Base-by-base conservation (phyloP, 2,888 invertebrate genomes). In the Dendrolimus houi region DNA sequence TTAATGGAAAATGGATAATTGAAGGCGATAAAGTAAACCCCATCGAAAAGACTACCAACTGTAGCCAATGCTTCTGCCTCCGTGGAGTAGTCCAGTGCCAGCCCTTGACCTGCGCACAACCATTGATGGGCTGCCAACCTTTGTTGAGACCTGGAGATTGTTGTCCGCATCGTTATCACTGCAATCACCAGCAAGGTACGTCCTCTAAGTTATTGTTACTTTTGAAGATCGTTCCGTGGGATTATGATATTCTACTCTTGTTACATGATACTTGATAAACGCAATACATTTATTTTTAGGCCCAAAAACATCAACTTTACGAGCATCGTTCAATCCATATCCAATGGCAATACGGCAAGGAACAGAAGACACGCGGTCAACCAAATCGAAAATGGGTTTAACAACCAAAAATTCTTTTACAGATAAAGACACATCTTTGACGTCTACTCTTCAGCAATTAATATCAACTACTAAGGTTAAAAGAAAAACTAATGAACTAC, bases 101-200 rank as follows among this genome's bases (percentile, higher is more conserved):
- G 64, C 94, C 94, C 7, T 90, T 96, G 59, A 92, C 94, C 17
- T 97, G 96, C 72, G 94, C 96, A 1, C 94, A 95, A 1, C 92
- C 95, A 0, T 88, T 96, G 59, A 92, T 93, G 63, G 95, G 95
- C 56, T 97, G 97, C 79, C 89, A 87, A 55, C 96, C 97, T 0
- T 92, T 96, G 56, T 92, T 95, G 57, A 93, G 93, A 56, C 91
- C 92, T 52, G 96, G 96, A 1, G 94, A 96, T 74, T 97, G 97
- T 81, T 97, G 97, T 74, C 96, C 97, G 10, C 94, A 95, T 56
- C 95, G 95, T 74, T 97, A 96, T 79, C 94, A 94, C 70, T 97
- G 96, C 75, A 93, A 95, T 13, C 80, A 77, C 52, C 59, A 65
- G 0, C 62, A 65, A 55, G 72, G 71, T 70, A 57, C 55, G n/a